These are phyloP conservation scores for Pachypanchax playfairii DNA, from an alignment of 2,113 vertebrate species.

Conservation along the genomic window DNA sequence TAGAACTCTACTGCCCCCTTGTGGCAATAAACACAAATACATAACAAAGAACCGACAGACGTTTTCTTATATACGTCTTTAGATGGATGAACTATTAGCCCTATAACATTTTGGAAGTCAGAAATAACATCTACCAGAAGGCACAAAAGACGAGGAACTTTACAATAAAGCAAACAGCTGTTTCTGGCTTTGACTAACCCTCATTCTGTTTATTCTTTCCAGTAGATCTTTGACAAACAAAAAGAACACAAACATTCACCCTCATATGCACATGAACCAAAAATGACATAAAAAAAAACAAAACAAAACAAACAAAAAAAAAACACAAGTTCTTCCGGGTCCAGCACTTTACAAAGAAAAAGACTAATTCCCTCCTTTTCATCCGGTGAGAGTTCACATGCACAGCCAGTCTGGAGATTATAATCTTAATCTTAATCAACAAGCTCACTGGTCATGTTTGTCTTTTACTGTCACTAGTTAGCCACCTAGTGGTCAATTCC, in stretches of 20 bases:
- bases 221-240: slow-evolving; percentile 57
- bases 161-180: slow-evolving; percentile 54
- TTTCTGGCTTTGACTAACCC: slow-evolving; percentile 54
- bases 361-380: background rate
- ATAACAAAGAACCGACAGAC: background rate
- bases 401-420: slow-evolving; percentile 34
- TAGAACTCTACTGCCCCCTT: slow-evolving; percentile 74
- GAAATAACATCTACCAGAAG: slow-evolving; percentile 63
- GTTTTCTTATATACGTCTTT: slow-evolving; percentile 24
- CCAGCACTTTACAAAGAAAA: slow-evolving; percentile 9
- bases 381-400: slow-evolving; percentile 41
- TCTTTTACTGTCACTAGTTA: slow-evolving; percentile 54
- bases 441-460: slow-evolving; percentile 36
- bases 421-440: slow-evolving; percentile 40
- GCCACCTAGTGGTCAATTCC: slow-evolving; percentile 74
- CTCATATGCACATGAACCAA: slow-evolving; percentile 18
- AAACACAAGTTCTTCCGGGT: background rate
- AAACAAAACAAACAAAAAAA: slow-evolving; percentile 17
- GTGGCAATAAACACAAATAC: slow-evolving; percentile 39
- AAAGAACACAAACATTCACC: background rate
- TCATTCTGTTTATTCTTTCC: slow-evolving; percentile 61
- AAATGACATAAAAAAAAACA: slow-evolving; percentile 30
- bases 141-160: slow-evolving; percentile 60
- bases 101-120: slow-evolving; percentile 60
- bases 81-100: slow-evolving; percentile 53